phyloP scores from a whole-genome alignment of 1,140 invertebrate species.

The Teleopsis dalmanni region DNA sequence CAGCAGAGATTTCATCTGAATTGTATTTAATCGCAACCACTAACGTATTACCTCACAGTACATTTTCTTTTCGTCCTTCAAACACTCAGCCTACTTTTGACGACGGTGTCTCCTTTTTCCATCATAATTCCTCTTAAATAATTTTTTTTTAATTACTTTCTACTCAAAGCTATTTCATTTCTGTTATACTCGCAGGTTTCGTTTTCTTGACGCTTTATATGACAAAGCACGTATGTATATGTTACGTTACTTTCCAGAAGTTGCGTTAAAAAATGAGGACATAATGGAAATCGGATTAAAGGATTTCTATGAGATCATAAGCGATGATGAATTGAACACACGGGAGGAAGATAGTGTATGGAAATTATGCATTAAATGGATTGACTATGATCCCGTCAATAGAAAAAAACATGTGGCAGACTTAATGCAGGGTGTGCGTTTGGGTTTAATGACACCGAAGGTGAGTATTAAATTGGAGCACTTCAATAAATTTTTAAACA shows the following conservation, averaged over 20 bases:
- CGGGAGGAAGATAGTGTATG: slow-evolving; percentile 52
- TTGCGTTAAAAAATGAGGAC: slow-evolving; percentile 61
- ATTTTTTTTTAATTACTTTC: neutral
- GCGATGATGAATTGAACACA: slow-evolving; percentile 69
- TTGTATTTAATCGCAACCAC: too few species aligned
- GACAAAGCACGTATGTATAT: slow-evolving; percentile 60
- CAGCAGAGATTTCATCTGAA: too few species aligned
- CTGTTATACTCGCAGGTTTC: slow-evolving; percentile 18
- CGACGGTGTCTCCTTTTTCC: neutral
- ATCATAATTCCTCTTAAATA: too few species aligned
- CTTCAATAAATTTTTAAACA: too few species aligned
- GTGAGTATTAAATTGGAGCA: too few species aligned
- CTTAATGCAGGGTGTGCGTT: slow-evolving; percentile 70
- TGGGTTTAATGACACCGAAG: slow-evolving; percentile 78
- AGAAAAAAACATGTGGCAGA: slow-evolving; percentile 60
- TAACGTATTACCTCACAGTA: neutral
- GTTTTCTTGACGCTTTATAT: slow-evolving; percentile 58
- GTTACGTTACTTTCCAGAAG: slow-evolving; percentile 64
- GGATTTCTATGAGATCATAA: slow-evolving; percentile 62
- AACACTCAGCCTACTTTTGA: slow-evolving; percentile 3
- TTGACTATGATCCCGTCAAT: slow-evolving; percentile 53
- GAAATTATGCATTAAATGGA: slow-evolving; percentile 53
- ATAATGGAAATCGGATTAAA: slow-evolving; percentile 61
- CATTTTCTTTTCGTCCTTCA: neutral
- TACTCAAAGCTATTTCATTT: neutral